phyloP scores from a whole-genome alignment of 2,888 invertebrate species.

The Notodonta dromedarius region DNA sequence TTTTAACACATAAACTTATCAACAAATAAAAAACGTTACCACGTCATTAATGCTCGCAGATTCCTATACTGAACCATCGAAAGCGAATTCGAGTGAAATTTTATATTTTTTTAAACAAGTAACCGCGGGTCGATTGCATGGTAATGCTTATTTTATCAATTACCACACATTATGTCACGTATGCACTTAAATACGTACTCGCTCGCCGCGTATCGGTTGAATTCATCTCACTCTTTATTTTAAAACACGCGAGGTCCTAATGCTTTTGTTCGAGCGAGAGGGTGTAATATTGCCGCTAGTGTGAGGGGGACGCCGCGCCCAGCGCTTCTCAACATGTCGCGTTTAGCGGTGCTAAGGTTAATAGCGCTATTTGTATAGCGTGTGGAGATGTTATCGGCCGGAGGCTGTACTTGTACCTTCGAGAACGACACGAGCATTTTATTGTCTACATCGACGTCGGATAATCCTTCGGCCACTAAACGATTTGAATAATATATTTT shows the following conservation, averaged over 20 bases:
- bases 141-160: conserved; percentile 66
- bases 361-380: conserved; percentile 76
- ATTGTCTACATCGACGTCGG: conserved; percentile 55
- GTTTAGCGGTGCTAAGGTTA: conserved; percentile 74
- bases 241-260: conserved; percentile 53
- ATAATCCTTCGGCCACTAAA: conserved; percentile 41
- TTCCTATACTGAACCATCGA: too few species aligned
- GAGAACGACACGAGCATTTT: conserved; percentile 55
- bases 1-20: too few species aligned
- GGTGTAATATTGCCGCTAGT: conserved; percentile 20
- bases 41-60: too few species aligned
- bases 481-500: conserved; percentile 28
- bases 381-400: conserved; percentile 67
- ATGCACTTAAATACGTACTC: conserved; percentile 26
- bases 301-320: conserved; percentile 28
- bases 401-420: conserved; percentile 54
- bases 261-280: conserved; percentile 43
- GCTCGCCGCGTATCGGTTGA: conserved; percentile 59
- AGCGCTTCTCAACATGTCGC: conserved; percentile 63
- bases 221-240: conserved; percentile 65
- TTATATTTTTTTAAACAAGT: conserved; percentile 18
- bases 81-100: too few species aligned
- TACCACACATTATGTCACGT: conserved; percentile 68
- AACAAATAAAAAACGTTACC: too few species aligned
- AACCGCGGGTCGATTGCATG: conserved; percentile 23